A percentile compares a stretch with the other conserved stretches of the same genome.
Evolutionary conservation across 64 coral and sea anemone species (phyloP).

Genomic region (Stichodactyla helianthus): DNA sequence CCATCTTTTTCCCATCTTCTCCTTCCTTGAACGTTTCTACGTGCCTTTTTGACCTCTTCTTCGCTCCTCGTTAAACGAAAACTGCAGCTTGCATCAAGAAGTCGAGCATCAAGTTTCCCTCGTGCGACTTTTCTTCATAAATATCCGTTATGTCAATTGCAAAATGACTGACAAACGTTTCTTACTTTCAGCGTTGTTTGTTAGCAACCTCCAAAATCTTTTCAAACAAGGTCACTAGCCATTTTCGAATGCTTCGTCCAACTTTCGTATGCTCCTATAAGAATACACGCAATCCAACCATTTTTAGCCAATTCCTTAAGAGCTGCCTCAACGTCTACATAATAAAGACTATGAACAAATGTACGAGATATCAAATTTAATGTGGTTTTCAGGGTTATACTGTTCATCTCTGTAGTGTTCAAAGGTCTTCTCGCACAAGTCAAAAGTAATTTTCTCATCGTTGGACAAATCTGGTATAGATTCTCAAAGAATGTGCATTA

Average conservation of each 20-base stretch:
- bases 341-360: conserved; percentile 26
- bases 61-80: conserved; percentile 7
- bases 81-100: conserved; percentile 16
- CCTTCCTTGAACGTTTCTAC: conserved; percentile 1
- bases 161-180: neutral
- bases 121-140: conserved; percentile 5
- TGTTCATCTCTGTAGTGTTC: conserved; percentile 3
- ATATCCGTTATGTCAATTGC: conserved; percentile 22
- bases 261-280: neutral
- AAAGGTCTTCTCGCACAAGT: neutral
- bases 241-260: neutral
- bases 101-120: conserved; percentile 28
- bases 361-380: conserved; percentile 26
- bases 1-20: conserved; percentile 7
- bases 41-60: neutral
- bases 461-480: neutral
- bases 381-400: neutral
- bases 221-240: neutral
- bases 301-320: neutral
- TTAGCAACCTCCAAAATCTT: conserved; percentile 19
- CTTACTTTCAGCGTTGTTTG: conserved; percentile 29
- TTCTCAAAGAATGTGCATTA: too few relatives aligned
- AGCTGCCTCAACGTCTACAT: conserved; percentile 13
- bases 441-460: neutral
- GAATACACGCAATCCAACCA: neutral